Conservation (phyloP, 2,797 vertebrate species). For the Mormyrus proboscirostris region DNA sequence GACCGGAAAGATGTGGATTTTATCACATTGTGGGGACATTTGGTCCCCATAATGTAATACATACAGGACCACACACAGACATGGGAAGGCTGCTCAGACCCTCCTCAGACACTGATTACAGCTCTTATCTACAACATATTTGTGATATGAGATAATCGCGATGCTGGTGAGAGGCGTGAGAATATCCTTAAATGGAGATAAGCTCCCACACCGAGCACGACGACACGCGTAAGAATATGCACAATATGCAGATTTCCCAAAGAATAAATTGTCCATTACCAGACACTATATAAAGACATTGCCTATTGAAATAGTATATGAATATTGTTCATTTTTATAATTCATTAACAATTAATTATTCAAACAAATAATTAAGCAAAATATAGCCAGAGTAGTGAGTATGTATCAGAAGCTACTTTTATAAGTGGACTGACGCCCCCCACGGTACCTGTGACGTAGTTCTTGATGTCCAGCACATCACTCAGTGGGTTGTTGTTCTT, state of each 20-base stretch:
- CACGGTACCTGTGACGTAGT: constrained; percentile 75
- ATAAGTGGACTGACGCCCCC: not conserved
- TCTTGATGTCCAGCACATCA: constrained; percentile 76
- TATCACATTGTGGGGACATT: not conserved
- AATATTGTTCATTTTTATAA: not conserved
- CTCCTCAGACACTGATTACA: not conserved
- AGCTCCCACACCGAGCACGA: not conserved
- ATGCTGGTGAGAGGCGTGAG: not conserved
- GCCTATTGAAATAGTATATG: not conserved
- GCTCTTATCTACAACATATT: constrained; percentile 8
- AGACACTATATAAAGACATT: not conserved
- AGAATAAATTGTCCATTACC: not conserved
- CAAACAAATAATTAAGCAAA: not conserved
- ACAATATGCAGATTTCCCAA: not conserved
- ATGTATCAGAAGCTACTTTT: not conserved
- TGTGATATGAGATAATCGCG: not conserved
- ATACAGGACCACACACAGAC: not conserved
- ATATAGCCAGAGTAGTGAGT: not conserved
- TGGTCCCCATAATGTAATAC: not conserved
- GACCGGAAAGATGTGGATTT: not conserved
- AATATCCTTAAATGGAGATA: not conserved
- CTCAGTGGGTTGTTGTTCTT: constrained; percentile 86
- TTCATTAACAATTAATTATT: not conserved
- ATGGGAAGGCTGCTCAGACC: not conserved
- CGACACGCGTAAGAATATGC: not conserved